phyloP scores from a whole-genome alignment of 2,888 invertebrate species.

The Mythimna impura region DNA sequence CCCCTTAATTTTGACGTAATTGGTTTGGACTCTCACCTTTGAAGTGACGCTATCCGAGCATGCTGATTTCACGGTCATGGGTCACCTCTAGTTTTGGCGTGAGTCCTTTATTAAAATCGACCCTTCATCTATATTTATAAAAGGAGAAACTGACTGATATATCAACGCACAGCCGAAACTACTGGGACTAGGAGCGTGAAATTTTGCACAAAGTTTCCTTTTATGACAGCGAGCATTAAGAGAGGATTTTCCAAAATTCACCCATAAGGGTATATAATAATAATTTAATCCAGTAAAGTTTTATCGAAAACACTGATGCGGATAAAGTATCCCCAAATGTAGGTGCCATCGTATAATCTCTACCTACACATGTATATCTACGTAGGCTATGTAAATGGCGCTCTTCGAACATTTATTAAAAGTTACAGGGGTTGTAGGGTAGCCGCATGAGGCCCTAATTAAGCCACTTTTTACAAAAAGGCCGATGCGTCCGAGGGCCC shows the following conservation, averaged over 20 bases:
- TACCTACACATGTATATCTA: slow-evolving; percentile 58
- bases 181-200: no score
- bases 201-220: no score
- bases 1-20: slow-evolving; percentile 53
- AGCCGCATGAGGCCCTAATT: slow-evolving; percentile 90
- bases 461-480: slow-evolving; percentile 90
- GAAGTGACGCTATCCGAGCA: slow-evolving; percentile 45
- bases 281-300: slow-evolving; percentile 13
- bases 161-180: no score
- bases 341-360: slow-evolving; percentile 55
- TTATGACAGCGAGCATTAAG: no score
- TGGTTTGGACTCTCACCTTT: slow-evolving; percentile 54
- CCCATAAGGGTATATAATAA: no score
- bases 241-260: no score
- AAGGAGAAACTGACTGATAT: no score
- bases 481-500: slow-evolving; percentile 79
- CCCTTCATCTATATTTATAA: not conserved
- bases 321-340: slow-evolving; percentile 24
- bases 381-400: slow-evolving; percentile 76
- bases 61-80: slow-evolving; percentile 45
- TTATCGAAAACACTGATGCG: slow-evolving; percentile 9
- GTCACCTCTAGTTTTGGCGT: slow-evolving; percentile 1
- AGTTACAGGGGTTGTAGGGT: slow-evolving; percentile 89
- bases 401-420: slow-evolving; percentile 90
- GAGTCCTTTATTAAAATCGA: not conserved